Evolutionary conservation across 2,888 invertebrate species (phyloP).

Genomic region (Troides aeacus): DNA sequence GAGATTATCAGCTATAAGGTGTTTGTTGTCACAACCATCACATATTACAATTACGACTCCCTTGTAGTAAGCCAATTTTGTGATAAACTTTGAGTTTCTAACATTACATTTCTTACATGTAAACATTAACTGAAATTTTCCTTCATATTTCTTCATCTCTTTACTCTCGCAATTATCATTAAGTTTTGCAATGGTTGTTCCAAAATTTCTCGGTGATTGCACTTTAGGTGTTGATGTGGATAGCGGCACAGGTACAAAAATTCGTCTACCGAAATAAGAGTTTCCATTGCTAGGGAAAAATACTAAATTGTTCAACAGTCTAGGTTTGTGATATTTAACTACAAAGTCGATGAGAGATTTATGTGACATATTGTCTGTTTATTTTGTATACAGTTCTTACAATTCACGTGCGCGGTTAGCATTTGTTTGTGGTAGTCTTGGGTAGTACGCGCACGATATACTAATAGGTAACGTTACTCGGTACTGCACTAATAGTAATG

Average conservation of each 20-base stretch:
- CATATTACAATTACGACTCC: slow-evolving; percentile 97
- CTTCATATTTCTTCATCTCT: slow-evolving; percentile 53
- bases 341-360: slow-evolving; percentile 71
- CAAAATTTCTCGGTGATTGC: slow-evolving; percentile 59
- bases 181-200: slow-evolving; percentile 49
- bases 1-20: slow-evolving; percentile 97
- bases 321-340: slow-evolving; percentile 69
- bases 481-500: too few relatives aligned
- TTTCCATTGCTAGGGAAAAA: slow-evolving; percentile 73
- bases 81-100: slow-evolving; percentile 88
- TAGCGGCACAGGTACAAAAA: slow-evolving; percentile 50
- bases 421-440: too few relatives aligned
- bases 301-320: slow-evolving; percentile 66
- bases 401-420: too few relatives aligned
- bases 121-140: slow-evolving; percentile 86
- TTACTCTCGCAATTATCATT: slow-evolving; percentile 47
- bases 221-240: slow-evolving; percentile 57
- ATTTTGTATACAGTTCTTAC: background rate
- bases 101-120: slow-evolving; percentile 94
- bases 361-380: slow-evolving; percentile 53
- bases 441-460: too few relatives aligned
- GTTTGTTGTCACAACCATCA: slow-evolving; percentile 91
- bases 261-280: slow-evolving; percentile 66
- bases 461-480: too few relatives aligned
- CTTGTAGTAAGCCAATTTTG: slow-evolving; percentile 90